These are phyloP conservation scores for Acrobasis suavella DNA, from an alignment of 2,888 invertebrate species.

Conservation along the genomic window DNA sequence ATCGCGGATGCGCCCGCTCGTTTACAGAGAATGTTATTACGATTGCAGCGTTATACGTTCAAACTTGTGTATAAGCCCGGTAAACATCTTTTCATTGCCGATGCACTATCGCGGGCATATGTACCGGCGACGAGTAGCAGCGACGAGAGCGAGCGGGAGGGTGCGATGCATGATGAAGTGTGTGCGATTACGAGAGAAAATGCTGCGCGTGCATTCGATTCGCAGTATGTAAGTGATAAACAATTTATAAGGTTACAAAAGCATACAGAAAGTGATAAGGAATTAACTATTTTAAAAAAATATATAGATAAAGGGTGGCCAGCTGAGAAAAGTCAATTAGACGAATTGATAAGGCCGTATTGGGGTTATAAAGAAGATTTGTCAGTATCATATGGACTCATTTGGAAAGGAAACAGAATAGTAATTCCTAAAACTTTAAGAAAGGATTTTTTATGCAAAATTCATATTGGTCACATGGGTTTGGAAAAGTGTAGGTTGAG, in stretches of 20 bases:
- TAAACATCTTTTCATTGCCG: slow-evolving; percentile 34
- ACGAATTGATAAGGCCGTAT: slow-evolving; percentile 2
- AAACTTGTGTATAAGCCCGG: slow-evolving; percentile 28
- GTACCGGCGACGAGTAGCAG: not conserved
- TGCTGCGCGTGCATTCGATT: not conserved
- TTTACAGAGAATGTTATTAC: slow-evolving; percentile 29
- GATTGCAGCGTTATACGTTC: slow-evolving; percentile 26
- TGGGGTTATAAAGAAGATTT: slow-evolving; percentile 23
- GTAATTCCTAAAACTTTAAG: slow-evolving; percentile 15
- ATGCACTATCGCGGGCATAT: slow-evolving; percentile 32
- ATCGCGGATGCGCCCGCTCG: slow-evolving; percentile 26
- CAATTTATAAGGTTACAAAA: slow-evolving; percentile 30
- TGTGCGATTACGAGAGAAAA: slow-evolving; percentile 21
- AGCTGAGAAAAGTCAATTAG: not conserved
- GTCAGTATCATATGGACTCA: slow-evolving; percentile 9
- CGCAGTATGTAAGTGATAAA: slow-evolving; percentile 23
- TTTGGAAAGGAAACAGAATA: slow-evolving; percentile 24
- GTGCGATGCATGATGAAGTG: slow-evolving; percentile 25
- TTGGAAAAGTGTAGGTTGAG: slow-evolving; percentile 23
- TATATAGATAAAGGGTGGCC: not conserved
- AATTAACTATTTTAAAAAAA: not conserved
- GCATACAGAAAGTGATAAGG: slow-evolving; percentile 22
- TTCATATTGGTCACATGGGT: slow-evolving; percentile 19
- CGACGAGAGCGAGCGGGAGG: slow-evolving; percentile 12
- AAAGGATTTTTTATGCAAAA: slow-evolving; percentile 9